These are phyloP conservation scores for Himalopsyche tibetana DNA, from an alignment of 2,888 invertebrate genomes.

Conservation along the genomic window DNA sequence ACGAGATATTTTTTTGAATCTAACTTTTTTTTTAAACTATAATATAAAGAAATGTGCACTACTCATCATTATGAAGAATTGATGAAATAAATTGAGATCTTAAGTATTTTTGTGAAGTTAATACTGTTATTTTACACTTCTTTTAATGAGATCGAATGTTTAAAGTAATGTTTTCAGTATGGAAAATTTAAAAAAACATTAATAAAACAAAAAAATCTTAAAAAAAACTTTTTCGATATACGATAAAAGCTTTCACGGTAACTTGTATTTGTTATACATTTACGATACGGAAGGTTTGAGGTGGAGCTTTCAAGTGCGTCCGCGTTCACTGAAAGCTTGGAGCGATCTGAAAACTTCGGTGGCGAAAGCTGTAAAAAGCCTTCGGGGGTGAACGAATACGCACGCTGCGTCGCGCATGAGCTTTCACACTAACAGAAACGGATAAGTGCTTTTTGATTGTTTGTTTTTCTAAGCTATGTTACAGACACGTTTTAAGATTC, in stretches of 20 bases:
- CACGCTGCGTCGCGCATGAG: constrained; percentile 37
- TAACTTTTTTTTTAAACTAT: no score
- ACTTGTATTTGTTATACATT: background rate
- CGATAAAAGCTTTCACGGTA: background rate
- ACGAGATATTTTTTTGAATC: no score
- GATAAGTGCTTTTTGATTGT: constrained; percentile 42
- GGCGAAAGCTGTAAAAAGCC: background rate
- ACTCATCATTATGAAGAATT: no score
- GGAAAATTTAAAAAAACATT: no score
- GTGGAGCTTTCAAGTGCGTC: background rate
- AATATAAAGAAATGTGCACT: no score
- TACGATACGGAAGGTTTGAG: background rate
- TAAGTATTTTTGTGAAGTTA: no score
- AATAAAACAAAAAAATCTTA: no score
- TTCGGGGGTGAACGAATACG: constrained; percentile 30
- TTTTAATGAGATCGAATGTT: no score
- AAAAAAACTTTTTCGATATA: background rate
- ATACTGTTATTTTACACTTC: no score
- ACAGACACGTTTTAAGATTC: no score
- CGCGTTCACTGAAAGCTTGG: background rate
- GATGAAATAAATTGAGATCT: no score
- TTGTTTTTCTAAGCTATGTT: constrained; percentile 10
- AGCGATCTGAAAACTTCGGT: constrained; percentile 7
- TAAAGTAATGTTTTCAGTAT: no score
- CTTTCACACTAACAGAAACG: background rate